Base-by-base conservation (phyloP, 2,888 invertebrate species). In the Phytoseiulus persimilis region DNA sequence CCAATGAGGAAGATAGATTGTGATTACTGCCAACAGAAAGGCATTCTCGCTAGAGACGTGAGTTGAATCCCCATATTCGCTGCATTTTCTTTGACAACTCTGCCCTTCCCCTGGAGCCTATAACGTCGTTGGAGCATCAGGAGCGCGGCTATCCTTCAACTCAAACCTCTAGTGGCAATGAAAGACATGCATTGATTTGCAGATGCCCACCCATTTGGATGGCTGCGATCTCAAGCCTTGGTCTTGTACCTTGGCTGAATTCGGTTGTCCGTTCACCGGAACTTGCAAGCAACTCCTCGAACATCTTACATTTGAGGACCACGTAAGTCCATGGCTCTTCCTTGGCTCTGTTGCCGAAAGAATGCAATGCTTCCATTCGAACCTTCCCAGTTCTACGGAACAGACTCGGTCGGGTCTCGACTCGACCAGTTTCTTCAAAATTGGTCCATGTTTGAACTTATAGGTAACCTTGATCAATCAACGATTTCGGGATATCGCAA, bases 251-350 rank as follows among this genome's bases (percentile, higher is more conserved):
- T 33, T 87, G 45, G 32, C 87, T 3, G 87, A 87, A 45, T 87
- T 87, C 87, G 87, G 87, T 39, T 87, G 87, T 28, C 87, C 87
- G 33, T 87, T 87, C 45, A 87, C 32, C 32, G 87, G 87, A 14
- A 87, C 87, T n/a, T 87, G 87, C 87, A 87, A 87, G 23, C 39
- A 87, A 31, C 87, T 87, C 45, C 87, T 87, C 45, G 87, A 87
- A 87, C 87, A 87, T 87, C 87, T 87, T 32, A 87, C 87, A 32
- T 87, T 87, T 87, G 87, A 87, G 87, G 87, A 87, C 32, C 87
- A 87, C 87, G 87, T 87, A 33, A 87, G 87, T 87, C 31, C 28
- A 2, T 23, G 11, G 65, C 18, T 3, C 2, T 14, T 65, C 23
- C 5, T 65, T 28, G 11, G 65, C 65, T 14, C 65, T 11, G 23